A percentile compares a stretch with the other conserved stretches of the same genome.
These are phyloP conservation scores for Atherinomorus stipes DNA, from an alignment of 2,113 vertebrate species.

Conservation along the genomic window DNA sequence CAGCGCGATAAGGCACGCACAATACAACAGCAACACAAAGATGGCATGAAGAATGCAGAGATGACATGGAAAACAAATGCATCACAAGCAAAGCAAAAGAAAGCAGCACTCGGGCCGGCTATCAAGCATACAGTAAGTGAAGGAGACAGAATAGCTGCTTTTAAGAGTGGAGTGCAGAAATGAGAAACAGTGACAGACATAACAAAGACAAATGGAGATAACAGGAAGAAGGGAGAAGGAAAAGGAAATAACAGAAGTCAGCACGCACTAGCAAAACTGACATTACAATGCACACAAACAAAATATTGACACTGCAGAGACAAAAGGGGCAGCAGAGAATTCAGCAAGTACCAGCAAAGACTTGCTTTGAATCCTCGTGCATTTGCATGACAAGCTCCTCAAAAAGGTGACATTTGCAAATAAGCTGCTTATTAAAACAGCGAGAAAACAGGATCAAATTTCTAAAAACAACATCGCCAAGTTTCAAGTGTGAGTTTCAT, in stretches of 20 bases:
- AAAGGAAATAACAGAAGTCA: conserved; percentile 16
- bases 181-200: conserved; percentile 47
- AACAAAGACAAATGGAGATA: conserved; percentile 62
- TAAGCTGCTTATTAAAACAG: conserved; percentile 1
- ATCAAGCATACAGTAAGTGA: conserved; percentile 51
- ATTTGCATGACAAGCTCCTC: conserved; percentile 26
- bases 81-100: conserved; percentile 27
- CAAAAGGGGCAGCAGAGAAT: conserved; percentile 34
- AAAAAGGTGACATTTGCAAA: not conserved
- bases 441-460: not conserved
- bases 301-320: conserved; percentile 58
- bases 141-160: conserved; percentile 48
- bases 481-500: conserved; percentile 2
- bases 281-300: conserved; percentile 31
- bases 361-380: conserved; percentile 23
- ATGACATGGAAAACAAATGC: conserved; percentile 42
- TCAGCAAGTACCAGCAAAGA: conserved; percentile 24
- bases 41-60: conserved; percentile 22
- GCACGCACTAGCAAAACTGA: conserved; percentile 27
- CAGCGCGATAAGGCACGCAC: conserved; percentile 49
- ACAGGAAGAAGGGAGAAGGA: conserved; percentile 21
- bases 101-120: conserved; percentile 17
- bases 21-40: conserved; percentile 32
- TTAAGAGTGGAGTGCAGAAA: conserved; percentile 40
- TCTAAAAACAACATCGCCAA: not conserved